A percentile compares a stretch with the other conserved stretches of the same genome.
phyloP scores from a whole-genome alignment of 2,797 vertebrate species.

The Lepus oiostolus region DNA sequence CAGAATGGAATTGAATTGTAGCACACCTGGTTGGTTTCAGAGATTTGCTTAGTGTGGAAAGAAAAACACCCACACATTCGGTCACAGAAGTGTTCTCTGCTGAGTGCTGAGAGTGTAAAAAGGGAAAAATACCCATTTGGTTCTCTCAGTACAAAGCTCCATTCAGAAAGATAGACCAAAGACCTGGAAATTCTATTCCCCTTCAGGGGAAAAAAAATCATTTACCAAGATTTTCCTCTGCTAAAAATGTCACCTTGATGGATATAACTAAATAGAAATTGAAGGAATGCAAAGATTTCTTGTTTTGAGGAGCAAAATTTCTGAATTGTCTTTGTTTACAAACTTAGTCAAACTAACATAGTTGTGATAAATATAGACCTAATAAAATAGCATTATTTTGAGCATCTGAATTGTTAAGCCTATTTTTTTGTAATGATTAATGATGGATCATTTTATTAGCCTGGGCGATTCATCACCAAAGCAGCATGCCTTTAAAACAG shows the following conservation, averaged over 20 bases:
- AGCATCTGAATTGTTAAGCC: conserved; percentile 86
- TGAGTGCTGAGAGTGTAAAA: not conserved
- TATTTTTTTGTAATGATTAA: conserved; percentile 89
- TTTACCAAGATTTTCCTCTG: conserved; percentile 51
- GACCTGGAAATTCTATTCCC: conserved; percentile 14
- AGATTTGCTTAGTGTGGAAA: not conserved
- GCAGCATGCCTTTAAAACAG: conserved; percentile 83
- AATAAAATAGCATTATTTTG: conserved; percentile 82
- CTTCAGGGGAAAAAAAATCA: conserved; percentile 28
- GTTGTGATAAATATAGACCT: conserved; percentile 78
- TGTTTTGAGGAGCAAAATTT: conserved; percentile 47
- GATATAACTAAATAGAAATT: not conserved
- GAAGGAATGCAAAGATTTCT: conserved; percentile 60
- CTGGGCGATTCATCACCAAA: conserved; percentile 87
- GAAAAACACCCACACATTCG: not conserved
- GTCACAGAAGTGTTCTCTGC: not conserved
- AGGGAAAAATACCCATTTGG: not conserved
- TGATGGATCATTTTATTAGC: conserved; percentile 86
- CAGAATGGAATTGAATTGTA: not conserved
- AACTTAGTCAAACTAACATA: conserved; percentile 70
- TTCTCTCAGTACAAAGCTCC: not conserved
- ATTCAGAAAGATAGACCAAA: conserved; percentile 38
- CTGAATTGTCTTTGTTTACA: conserved; percentile 61
- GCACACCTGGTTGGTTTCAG: not conserved
- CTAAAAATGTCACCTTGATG: conserved; percentile 57